Evolutionary conservation across 2,797 vertebrate genomes (phyloP), one percentile per base, ranked within the genome.

Genomic region (Sciurus vulgaris): DNA sequence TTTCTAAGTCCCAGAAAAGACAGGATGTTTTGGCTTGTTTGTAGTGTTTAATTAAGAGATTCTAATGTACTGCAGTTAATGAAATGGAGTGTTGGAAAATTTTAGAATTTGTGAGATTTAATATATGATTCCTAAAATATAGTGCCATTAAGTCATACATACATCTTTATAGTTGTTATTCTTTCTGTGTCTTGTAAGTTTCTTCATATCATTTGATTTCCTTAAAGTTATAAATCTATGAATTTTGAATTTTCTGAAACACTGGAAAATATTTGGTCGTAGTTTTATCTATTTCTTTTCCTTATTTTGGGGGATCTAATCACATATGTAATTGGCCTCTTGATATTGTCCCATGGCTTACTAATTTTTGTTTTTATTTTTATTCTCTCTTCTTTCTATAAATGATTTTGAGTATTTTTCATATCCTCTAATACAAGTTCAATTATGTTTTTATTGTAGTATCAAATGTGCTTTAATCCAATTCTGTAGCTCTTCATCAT

Each of bases 331-430:
- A 38, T 63, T 77, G 41, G 30, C 12, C 73, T 70, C 67, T 81
- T 79, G 6, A 13, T 38, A 12, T 51, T 93, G 35, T 22, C 15
- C 22, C 15, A 35, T 30, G 33, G 1, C 5, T 87, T 30, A 70
- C 10, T 87, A 96, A 76, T 13, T 33, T 44, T 61, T 69, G 24
- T 76, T 24, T 59, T 96, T 11, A 88, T 47, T 78, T 63, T 73
- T 78, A n/a, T 63, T 77, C 7, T 54, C 13, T 82, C 22, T 24
- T 41, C 30, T 73, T 28, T 86, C 14, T 59, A 59, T 59, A 59
- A 59, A 26, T n/a, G 8, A 77, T 84, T 91, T 95, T 59, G 38
- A 93, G 35, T 61, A 69, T 85, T 88, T 93, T 47, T 35, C n/a
- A 84, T 41, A 73, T 12, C 41, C 84, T 6, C 41, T 11, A 33